Evolutionary conservation across 2,797 vertebrate species (phyloP), one percentile per base, ranked within the genome.

Genomic region (Danionella dracula): DNA sequence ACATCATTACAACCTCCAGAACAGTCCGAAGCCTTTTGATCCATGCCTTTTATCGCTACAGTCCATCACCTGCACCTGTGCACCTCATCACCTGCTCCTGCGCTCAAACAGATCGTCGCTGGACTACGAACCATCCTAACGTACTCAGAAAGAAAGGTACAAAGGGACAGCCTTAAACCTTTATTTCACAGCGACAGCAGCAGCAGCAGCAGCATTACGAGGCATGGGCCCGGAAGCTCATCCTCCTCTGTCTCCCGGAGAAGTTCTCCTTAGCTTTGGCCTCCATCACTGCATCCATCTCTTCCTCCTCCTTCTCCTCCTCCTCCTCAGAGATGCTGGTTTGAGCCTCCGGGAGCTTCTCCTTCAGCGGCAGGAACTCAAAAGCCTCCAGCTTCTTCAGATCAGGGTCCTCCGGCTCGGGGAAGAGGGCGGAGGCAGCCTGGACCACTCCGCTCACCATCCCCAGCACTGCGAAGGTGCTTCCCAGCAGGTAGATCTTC

Each of bases 401-500:
- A 5, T 85, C 87, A 1, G n/a, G 38, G 1, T 75, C 62, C 15
- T 75, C 76, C 21, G 80, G 46, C 0, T 87, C 84, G 0, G 48
- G 67, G 76, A 94, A 94, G 0, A 92, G 88, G 54, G 88, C 79
- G 71, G 93, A 88, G 41, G 93, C 79, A 0, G 86, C 86, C 77
- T 96, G 92, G 77, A 97, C 77, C 70, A 96, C 75, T 1, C 90
- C 89, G 0, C 93, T 88, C 0, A 95, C 72, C 66, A 87, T 79
- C 0, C 94, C 91, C 0, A 94, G 82, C 62, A 96, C 73, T 0
- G 92, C 91, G 84, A 98, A 82, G 68, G 91, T 84, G 13, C 92
- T 89, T 78, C 96, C 95, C 35, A 96, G 79, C 82, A 93, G 27
- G 73, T 95, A 98, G 72, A 98, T 80, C 84, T 91, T 95, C 71